These are phyloP conservation scores for Corydoras sp. DNA, from an alignment of 2,113 vertebrate genomes.

Conservation along the genomic window DNA sequence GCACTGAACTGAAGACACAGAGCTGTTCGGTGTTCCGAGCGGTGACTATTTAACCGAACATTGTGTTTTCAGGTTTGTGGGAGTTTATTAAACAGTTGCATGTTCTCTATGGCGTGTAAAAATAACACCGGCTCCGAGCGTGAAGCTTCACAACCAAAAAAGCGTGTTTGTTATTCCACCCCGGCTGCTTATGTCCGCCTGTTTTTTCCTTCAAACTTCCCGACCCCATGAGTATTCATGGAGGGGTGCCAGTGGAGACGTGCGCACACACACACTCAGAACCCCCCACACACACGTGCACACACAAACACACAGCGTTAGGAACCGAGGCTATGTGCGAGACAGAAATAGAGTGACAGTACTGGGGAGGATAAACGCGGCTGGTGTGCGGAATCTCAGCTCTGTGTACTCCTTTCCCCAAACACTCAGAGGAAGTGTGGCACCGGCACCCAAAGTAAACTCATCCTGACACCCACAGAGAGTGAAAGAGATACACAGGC, in stretches of 20 bases:
- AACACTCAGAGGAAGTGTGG: slow-evolving; percentile 40
- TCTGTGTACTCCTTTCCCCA: slow-evolving; percentile 44
- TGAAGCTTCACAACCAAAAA: slow-evolving; percentile 43
- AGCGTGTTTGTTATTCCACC: slow-evolving; percentile 48
- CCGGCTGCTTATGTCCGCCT: slow-evolving; percentile 47
- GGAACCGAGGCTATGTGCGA: slow-evolving; percentile 34
- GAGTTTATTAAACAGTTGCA: slow-evolving; percentile 6
- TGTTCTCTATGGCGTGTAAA: slow-evolving; percentile 21
- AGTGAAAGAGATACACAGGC: background rate
- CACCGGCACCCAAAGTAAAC: slow-evolving; percentile 6
- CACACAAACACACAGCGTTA: slow-evolving; percentile 41
- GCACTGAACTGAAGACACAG: too few relatives aligned
- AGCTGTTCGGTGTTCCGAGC: too few relatives aligned
- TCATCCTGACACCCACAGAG: background rate
- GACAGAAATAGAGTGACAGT: slow-evolving; percentile 26
- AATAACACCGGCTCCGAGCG: slow-evolving; percentile 33
- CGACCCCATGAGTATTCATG: slow-evolving; percentile 43
- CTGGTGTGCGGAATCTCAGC: slow-evolving; percentile 45
- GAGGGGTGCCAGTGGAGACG: slow-evolving; percentile 33
- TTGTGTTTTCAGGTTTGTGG: slow-evolving; percentile 8
- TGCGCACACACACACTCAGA: background rate
- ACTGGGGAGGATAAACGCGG: slow-evolving; percentile 49
- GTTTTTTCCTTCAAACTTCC: slow-evolving; percentile 54
- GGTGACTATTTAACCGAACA: background rate
- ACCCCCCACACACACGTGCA: slow-evolving; percentile 11